Evolutionary conservation across 35 echinoderm and acorn worm species (phyloP).

Genomic region (Hemicentrotus pulcherrimus): DNA sequence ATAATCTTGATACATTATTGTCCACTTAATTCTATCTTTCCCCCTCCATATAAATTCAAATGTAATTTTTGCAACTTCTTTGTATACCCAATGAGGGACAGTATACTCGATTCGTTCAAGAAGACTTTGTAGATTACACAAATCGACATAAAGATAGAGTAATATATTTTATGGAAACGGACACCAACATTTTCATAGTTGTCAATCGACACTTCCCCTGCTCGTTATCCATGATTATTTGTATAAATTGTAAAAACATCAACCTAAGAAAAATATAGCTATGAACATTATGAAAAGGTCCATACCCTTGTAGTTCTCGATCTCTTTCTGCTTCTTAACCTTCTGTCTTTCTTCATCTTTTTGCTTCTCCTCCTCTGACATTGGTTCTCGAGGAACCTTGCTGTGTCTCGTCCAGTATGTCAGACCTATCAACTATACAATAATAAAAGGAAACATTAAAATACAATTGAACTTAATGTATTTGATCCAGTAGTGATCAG

Average conservation of each 20-base stretch:
- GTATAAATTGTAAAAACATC: not conserved
- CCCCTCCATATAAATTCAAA: no score
- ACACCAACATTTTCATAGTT: not conserved
- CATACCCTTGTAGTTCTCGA: slow-evolving; percentile 41
- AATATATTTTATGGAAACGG: no score
- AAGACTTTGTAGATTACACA: no score
- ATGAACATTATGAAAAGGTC: not conserved
- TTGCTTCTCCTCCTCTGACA: slow-evolving; percentile 55
- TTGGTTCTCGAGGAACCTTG: slow-evolving; percentile 57
- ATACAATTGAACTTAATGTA: not conserved
- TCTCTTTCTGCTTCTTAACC: slow-evolving; percentile 43
- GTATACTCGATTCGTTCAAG: no score
- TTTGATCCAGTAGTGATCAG: no score
- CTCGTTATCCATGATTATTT: not conserved
- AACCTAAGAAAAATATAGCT: not conserved
- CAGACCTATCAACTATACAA: slow-evolving; percentile 66
- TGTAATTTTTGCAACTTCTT: no score
- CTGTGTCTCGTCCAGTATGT: slow-evolving; percentile 80
- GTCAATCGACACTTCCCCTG: no score
- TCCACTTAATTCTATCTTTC: no score
- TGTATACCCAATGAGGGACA: no score
- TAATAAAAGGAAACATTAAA: not conserved
- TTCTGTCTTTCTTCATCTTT: slow-evolving; percentile 40
- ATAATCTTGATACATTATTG: no score
- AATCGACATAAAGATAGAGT: no score